Evolutionary conservation across 2,888 invertebrate genomes (phyloP).

Genomic region (Drosophila austrosaltans): DNA sequence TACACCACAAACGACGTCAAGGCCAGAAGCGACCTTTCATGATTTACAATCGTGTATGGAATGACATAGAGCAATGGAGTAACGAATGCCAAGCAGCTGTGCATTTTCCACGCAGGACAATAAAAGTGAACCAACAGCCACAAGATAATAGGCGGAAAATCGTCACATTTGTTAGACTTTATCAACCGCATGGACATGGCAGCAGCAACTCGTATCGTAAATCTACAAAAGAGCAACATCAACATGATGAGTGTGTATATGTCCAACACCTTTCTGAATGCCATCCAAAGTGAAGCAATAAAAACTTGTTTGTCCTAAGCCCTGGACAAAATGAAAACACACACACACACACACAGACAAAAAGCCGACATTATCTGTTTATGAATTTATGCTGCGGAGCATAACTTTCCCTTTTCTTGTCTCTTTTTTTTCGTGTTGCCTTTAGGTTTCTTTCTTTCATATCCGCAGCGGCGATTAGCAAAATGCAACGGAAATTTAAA

Average conservation of each 20-base stretch:
- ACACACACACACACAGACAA: conserved; percentile 26
- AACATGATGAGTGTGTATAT: conserved; percentile 12
- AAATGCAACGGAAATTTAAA: conserved; percentile 73
- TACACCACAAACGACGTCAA: conserved; percentile 28
- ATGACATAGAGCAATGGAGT: conserved; percentile 22
- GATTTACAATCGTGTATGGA: conserved; percentile 49
- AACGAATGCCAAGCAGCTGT: conserved; percentile 57
- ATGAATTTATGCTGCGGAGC: conserved; percentile 60
- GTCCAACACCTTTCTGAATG: conserved; percentile 27
- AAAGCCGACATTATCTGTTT: conserved; percentile 58
- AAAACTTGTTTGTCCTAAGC: conserved; percentile 51
- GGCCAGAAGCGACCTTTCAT: conserved; percentile 40
- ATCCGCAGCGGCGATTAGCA: conserved; percentile 74
- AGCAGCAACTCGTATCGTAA: conserved; percentile 58
- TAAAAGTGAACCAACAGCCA: conserved; percentile 51
- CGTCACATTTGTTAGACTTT: conserved; percentile 67
- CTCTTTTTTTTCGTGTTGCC: conserved; percentile 5
- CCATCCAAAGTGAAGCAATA: conserved; percentile 45
- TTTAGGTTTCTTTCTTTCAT: conserved; percentile 71
- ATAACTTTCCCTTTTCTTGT: conserved; percentile 49
- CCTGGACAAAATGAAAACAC: conserved; percentile 56
- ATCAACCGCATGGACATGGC: conserved; percentile 48
- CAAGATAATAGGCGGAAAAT: conserved; percentile 76
- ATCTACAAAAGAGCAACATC: conserved; percentile 50
- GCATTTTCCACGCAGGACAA: conserved; percentile 65